A percentile compares a stretch with the other conserved stretches of the same genome.
phyloP scores from a whole-genome alignment of 2,797 vertebrate species.

The Megaceryle alcyon region DNA sequence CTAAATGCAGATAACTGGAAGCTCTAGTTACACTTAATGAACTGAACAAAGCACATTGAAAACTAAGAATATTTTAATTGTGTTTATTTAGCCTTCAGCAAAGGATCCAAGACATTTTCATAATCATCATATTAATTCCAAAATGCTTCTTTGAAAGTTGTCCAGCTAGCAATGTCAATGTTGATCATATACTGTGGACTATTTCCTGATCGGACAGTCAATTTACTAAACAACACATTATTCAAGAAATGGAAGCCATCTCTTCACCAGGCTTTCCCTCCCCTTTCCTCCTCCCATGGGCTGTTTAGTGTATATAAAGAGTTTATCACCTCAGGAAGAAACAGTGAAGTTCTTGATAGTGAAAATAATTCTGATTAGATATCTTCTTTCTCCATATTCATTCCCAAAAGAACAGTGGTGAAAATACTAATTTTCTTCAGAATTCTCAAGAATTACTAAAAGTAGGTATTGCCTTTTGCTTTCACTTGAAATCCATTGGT shows the following conservation, averaged over 20 bases:
- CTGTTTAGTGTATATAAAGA: not conserved
- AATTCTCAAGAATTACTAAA: not conserved
- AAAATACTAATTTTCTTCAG: not conserved
- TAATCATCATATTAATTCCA: slow-evolving; percentile 61
- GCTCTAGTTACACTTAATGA: slow-evolving; percentile 71
- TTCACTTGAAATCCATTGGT: not conserved
- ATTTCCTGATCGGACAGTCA: slow-evolving; percentile 11
- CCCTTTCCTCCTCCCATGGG: not conserved
- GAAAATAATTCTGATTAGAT: not conserved
- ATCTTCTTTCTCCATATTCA: not conserved
- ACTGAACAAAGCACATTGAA: slow-evolving; percentile 71
- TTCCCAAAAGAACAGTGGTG: not conserved
- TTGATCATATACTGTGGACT: not conserved
- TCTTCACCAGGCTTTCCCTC: not conserved
- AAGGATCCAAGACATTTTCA: slow-evolving; percentile 52
- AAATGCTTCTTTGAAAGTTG: slow-evolving; percentile 27
- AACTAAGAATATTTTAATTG: slow-evolving; percentile 76
- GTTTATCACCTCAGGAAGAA: slow-evolving; percentile 12
- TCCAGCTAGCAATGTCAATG: slow-evolving; percentile 32
- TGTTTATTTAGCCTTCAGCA: slow-evolving; percentile 71
- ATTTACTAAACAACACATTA: slow-evolving; percentile 14
- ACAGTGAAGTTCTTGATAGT: not conserved
- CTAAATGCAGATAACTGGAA: slow-evolving; percentile 70
- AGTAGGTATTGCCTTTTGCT: not conserved
- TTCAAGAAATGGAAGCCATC: slow-evolving; percentile 15